Conservation (phyloP, 2,797 vertebrate genomes). For the Lepus townsendii region DNA sequence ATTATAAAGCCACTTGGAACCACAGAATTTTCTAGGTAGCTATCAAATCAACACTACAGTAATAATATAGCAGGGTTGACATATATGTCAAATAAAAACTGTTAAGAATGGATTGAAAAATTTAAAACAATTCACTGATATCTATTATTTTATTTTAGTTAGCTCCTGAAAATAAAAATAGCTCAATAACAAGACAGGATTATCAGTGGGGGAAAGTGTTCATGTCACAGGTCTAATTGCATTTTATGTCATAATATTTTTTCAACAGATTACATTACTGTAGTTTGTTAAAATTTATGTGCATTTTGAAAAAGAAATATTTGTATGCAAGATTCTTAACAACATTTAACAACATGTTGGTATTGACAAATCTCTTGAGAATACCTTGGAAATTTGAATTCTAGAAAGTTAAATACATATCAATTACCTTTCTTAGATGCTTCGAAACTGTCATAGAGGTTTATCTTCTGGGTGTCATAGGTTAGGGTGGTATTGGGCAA, state of each 20-base stretch:
- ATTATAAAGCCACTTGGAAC: neutral
- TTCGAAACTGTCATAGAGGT: conserved; percentile 99
- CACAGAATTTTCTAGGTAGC: neutral
- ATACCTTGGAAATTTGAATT: neutral
- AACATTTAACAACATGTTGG: neutral
- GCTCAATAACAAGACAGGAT: neutral
- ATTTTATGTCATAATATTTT: conserved; percentile 3
- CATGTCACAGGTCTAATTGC: neutral
- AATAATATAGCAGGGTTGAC: neutral
- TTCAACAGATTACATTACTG: neutral
- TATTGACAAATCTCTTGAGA: conserved; percentile 37
- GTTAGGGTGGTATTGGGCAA: conserved; percentile 99
- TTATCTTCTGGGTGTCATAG: conserved; percentile 99
- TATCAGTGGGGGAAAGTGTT: neutral
- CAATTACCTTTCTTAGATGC: conserved; percentile 98
- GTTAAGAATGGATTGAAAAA: neutral
- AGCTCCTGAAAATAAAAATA: neutral
- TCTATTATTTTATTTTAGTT: neutral
- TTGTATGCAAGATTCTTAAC: conserved; percentile 25
- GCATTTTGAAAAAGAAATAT: conserved; percentile 7
- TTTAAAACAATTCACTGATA: neutral
- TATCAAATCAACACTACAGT: neutral
- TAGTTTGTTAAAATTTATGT: neutral
- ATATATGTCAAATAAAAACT: neutral
- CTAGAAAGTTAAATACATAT: conserved; percentile 52